A percentile compares a stretch with the other conserved stretches of the same genome.
Conservation (phyloP, 2,888 invertebrate genomes). For the Drosophila anomalata region DNA sequence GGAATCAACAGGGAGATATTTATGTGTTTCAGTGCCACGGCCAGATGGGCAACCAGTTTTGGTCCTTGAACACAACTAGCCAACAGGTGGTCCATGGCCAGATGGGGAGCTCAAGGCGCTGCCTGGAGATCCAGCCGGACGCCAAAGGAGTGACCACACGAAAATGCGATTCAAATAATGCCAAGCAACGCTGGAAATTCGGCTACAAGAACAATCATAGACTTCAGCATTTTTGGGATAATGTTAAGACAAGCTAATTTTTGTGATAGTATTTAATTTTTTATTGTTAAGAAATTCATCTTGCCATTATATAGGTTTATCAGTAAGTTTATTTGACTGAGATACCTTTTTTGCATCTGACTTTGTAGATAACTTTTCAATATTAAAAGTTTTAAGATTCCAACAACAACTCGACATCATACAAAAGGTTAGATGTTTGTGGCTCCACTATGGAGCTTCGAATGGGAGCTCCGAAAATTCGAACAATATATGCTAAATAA, state of each 20-base stretch:
- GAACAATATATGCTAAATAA: constrained; percentile 44
- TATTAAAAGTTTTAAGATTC: neutral
- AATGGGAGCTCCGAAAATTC: constrained; percentile 44
- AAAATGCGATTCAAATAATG: constrained; percentile 85
- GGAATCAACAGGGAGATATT: constrained; percentile 88
- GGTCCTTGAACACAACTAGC: constrained; percentile 90
- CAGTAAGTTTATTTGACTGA: neutral
- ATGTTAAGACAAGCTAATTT: constrained; percentile 18
- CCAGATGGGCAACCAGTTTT: constrained; percentile 95
- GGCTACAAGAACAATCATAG: constrained; percentile 73
- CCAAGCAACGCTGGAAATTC: constrained; percentile 78
- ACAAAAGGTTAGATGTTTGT: neutral
- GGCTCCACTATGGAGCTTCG: too few relatives aligned
- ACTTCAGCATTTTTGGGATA: constrained; percentile 62
- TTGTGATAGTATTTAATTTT: neutral
- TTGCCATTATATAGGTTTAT: constrained; percentile 6
- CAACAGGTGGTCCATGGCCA: constrained; percentile 69
- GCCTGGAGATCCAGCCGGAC: constrained; percentile 88
- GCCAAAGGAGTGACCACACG: constrained; percentile 86
- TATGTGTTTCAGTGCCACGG: constrained; percentile 95
- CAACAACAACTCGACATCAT: neutral
- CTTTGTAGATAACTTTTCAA: neutral
- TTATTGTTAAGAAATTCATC: neutral
- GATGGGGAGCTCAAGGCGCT: constrained; percentile 85
- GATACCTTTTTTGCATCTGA: neutral